These are phyloP conservation scores for Gryllus bimaculatus DNA, from an alignment of 1,140 invertebrate genomes.

Conservation along the genomic window DNA sequence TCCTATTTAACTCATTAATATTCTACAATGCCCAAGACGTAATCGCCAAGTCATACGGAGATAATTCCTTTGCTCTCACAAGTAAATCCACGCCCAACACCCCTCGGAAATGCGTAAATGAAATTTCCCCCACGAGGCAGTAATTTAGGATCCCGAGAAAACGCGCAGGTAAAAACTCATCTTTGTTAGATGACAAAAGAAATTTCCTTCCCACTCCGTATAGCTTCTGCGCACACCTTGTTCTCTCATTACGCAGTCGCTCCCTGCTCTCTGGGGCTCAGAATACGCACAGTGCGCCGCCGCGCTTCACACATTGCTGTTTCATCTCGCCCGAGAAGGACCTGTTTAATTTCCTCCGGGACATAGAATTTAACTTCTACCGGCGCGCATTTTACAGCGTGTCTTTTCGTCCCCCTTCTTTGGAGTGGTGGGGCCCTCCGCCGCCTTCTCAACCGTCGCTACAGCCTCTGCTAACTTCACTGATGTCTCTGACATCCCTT, in stretches of 20 bases:
- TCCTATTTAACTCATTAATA: background rate
- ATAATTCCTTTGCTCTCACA: background rate
- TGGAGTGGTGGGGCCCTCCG: background rate
- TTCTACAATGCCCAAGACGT: no score
- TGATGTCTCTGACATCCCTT: no score
- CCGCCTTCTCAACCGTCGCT: no score
- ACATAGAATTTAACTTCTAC: background rate
- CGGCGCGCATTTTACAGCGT: background rate
- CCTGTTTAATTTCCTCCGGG: background rate
- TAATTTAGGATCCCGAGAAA: background rate
- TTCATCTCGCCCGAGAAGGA: background rate
- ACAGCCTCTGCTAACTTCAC: no score
- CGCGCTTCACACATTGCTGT: background rate
- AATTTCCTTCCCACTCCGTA: background rate
- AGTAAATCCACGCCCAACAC: background rate
- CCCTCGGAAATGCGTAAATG: background rate
- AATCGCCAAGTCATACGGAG: background rate
- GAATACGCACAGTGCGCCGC: background rate
- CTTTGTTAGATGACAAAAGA: background rate
- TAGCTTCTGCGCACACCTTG: background rate
- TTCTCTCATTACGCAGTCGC: background rate
- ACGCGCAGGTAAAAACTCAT: background rate
- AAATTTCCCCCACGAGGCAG: background rate
- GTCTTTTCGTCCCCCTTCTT: conserved; percentile 1
- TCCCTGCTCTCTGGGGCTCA: background rate